phyloP scores from a whole-genome alignment of 1,140 invertebrate species.

The Zophobas atratus region DNA sequence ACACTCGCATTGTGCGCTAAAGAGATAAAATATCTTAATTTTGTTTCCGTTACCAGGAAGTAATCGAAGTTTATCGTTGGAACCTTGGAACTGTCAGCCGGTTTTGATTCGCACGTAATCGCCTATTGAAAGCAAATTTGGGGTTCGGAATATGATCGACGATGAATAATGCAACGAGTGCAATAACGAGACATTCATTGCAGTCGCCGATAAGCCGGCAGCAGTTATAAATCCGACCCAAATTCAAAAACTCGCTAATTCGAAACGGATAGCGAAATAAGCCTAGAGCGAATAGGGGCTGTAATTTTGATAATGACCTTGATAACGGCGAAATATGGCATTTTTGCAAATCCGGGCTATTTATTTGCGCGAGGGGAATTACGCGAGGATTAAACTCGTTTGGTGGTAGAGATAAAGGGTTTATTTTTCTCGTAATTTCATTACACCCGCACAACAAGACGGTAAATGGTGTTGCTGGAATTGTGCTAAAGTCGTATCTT shows the following conservation, averaged over 20 bases:
- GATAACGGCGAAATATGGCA: constrained; percentile 67
- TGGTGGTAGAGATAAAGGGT: constrained; percentile 52
- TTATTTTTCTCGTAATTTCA: constrained; percentile 63
- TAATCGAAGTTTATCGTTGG: constrained; percentile 33
- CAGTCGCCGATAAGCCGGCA: constrained; percentile 4
- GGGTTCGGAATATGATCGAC: background rate
- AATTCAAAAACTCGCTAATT: constrained; percentile 54
- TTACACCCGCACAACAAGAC: constrained; percentile 40
- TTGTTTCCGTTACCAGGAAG: constrained; percentile 9
- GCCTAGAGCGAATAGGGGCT: constrained; percentile 54
- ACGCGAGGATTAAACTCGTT: constrained; percentile 60
- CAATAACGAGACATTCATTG: constrained; percentile 14
- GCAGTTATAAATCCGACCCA: constrained; percentile 21
- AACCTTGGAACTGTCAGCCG: background rate
- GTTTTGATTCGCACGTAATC: background rate
- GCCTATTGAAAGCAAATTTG: background rate
- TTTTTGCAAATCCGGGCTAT: constrained; percentile 66
- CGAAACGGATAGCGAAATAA: constrained; percentile 57
- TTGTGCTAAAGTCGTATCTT: constrained; percentile 6
- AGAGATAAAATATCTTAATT: constrained; percentile 44
- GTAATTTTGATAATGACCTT: constrained; percentile 68
- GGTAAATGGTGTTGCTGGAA: background rate
- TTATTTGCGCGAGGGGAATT: constrained; percentile 63
- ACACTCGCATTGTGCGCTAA: constrained; percentile 19
- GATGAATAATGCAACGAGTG: background rate